Conservation (phyloP, 2,113 vertebrate species). For the Centropristis striata region DNA sequence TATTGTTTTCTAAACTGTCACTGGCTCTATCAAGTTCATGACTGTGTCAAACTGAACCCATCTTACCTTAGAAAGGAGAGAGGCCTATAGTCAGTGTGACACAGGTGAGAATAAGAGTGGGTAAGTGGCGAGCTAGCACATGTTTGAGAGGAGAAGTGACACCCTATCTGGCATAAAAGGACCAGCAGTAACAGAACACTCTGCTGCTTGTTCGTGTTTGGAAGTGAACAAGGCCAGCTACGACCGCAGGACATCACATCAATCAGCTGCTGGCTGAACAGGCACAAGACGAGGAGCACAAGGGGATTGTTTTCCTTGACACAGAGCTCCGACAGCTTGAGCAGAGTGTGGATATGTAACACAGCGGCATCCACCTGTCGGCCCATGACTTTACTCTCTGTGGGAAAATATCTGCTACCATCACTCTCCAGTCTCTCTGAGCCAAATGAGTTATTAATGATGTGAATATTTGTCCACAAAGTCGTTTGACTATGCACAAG, state of each 20-base stretch:
- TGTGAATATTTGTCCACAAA: not conserved
- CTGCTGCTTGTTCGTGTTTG: slow-evolving; percentile 38
- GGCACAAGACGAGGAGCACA: not conserved
- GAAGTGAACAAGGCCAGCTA: slow-evolving; percentile 14
- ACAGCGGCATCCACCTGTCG: not conserved
- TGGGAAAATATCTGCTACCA: not conserved
- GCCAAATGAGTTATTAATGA: not conserved
- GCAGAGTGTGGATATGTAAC: not conserved
- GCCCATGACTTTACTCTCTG: not conserved
- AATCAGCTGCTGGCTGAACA: slow-evolving; percentile 35
- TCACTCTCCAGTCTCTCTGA: not conserved
- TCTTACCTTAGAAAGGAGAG: not conserved
- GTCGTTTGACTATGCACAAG: not conserved
- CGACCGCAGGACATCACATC: slow-evolving; percentile 50
- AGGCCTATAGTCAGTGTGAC: slow-evolving; percentile 12
- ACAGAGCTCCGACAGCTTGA: not conserved
- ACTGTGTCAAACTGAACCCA: not conserved
- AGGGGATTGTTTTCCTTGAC: slow-evolving; percentile 16
- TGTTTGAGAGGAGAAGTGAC: slow-evolving; percentile 18
- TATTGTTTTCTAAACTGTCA: not conserved
- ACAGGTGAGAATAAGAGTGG: not conserved
- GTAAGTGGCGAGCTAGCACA: not conserved
- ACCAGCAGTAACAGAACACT: slow-evolving; percentile 40
- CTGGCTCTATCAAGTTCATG: slow-evolving; percentile 5
- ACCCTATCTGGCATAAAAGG: slow-evolving; percentile 24